Conservation (phyloP, 1,140 invertebrate species). For the Zaprionus inermis region DNA sequence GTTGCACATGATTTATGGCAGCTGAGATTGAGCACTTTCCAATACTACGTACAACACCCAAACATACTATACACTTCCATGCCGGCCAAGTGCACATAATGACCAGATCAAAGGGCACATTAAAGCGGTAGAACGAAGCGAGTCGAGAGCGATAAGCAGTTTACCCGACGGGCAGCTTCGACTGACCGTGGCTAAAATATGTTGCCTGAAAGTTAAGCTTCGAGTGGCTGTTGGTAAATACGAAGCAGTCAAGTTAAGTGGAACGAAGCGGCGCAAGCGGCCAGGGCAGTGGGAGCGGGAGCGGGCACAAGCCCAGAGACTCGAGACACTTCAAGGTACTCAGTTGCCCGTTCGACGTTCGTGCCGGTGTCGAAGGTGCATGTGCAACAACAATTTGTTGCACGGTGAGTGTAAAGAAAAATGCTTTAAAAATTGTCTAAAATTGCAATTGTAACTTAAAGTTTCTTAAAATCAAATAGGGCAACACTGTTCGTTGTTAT, state of each 20-base stretch:
- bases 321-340: constrained; percentile 1
- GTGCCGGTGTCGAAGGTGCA: constrained; percentile 22
- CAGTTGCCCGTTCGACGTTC: constrained; percentile 10
- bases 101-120: constrained; percentile 51
- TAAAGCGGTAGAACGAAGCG: constrained; percentile 31
- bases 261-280: constrained; percentile 5
- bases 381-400: neutral
- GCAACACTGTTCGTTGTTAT: neutral
- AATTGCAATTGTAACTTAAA: neutral
- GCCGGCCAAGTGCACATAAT: constrained; percentile 23
- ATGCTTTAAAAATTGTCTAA: neutral
- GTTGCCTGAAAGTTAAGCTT: constrained; percentile 62
- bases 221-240: constrained; percentile 70
- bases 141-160: constrained; percentile 67
- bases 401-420: neutral
- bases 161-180: constrained; percentile 15
- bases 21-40: constrained; percentile 45
- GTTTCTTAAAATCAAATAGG: neutral
- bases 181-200: constrained; percentile 53
- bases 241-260: constrained; percentile 53
- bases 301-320: neutral
- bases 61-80: neutral
- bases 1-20: constrained; percentile 43
- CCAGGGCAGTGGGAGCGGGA: neutral
- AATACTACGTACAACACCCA: constrained; percentile 26